Conservation (phyloP, 2,797 vertebrate genomes). For the Aldrovandia affinis region DNA sequence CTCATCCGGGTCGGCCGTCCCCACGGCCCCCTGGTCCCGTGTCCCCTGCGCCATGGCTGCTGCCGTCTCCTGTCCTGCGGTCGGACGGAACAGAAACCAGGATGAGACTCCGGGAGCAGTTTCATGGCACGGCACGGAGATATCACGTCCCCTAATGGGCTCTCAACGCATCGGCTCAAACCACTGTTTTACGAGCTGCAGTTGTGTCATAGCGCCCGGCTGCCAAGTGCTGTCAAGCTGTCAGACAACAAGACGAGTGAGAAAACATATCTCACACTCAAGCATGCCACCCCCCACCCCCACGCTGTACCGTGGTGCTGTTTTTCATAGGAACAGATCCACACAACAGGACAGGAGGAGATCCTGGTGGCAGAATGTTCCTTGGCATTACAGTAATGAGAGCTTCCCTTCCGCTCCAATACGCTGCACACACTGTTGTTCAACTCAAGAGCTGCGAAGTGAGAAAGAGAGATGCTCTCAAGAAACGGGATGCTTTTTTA, state of each 20-base stretch:
- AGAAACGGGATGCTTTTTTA: too few relatives aligned
- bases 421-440: not conserved
- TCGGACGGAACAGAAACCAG: constrained; percentile 18
- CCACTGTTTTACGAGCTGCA: not conserved
- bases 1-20: constrained; percentile 82
- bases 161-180: not conserved
- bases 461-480: too few relatives aligned
- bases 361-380: not conserved
- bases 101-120: not conserved
- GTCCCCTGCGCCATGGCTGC: constrained; percentile 86
- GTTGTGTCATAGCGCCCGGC: not conserved
- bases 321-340: not conserved
- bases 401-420: not conserved
- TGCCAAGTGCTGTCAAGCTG: constrained; percentile 13
- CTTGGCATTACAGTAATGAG: not conserved
- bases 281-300: not conserved
- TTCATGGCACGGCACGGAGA: not conserved
- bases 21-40: constrained; percentile 72
- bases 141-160: not conserved
- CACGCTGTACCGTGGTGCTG: not conserved
- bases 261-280: not conserved
- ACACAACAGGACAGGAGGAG: not conserved
- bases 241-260: not conserved
- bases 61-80: constrained; percentile 56
- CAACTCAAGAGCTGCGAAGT: not conserved